Evolutionary conservation across 53 echinoderm and acorn worm genomes (phyloP).

Genomic region (Hippasteria phrygiana): DNA sequence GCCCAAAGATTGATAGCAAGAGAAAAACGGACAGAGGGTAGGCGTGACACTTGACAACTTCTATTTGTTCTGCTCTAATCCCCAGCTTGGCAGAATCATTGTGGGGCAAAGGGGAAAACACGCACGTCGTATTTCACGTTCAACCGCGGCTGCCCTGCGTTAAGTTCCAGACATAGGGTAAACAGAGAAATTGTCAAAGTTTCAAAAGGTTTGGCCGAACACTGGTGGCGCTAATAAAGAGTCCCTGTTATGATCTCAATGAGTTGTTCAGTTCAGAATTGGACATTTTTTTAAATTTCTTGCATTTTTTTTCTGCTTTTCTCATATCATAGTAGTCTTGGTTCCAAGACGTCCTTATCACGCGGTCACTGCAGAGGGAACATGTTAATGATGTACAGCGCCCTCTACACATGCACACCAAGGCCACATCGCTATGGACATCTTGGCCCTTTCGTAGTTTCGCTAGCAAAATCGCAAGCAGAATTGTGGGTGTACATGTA

Average conservation of each 20-base stretch:
- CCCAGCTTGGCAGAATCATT: not conserved
- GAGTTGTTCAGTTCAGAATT: too few relatives aligned
- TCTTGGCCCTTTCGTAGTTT: too few relatives aligned
- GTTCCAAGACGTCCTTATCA: too few relatives aligned
- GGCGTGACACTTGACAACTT: constrained; percentile 14
- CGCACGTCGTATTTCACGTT: not conserved
- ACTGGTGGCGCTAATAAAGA: constrained; percentile 15
- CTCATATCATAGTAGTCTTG: too few relatives aligned
- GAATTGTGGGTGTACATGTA: too few relatives aligned
- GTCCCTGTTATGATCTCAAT: not conserved
- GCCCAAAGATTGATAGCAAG: not conserved
- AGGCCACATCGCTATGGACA: too few relatives aligned
- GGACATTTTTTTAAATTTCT: too few relatives aligned
- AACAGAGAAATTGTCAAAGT: not conserved
- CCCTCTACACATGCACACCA: too few relatives aligned
- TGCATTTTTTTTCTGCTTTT: too few relatives aligned
- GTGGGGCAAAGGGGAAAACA: not conserved
- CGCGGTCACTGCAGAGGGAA: too few relatives aligned
- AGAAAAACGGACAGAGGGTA: not conserved
- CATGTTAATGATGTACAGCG: too few relatives aligned
- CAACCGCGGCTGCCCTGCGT: not conserved
- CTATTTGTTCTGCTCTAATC: constrained; percentile 23
- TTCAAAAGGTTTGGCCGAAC: constrained; percentile 3
- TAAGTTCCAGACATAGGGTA: not conserved
- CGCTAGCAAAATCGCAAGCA: too few relatives aligned